Conservation (phyloP, 2,797 vertebrate species). For the Gymnothorax javanicus region DNA sequence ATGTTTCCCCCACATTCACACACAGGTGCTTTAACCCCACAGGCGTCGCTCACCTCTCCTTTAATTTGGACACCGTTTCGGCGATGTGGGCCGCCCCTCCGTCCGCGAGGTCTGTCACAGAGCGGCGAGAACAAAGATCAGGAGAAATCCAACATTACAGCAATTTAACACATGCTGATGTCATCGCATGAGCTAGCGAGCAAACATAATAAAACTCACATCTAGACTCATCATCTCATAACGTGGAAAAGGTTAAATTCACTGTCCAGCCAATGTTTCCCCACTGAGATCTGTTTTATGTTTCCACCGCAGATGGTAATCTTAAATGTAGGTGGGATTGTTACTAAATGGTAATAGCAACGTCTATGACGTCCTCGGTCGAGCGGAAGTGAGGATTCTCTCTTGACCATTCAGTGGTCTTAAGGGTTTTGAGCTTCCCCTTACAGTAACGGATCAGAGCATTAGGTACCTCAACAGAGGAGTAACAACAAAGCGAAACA, state of each 20-base stretch:
- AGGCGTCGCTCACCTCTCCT: conserved; percentile 78
- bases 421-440: too few relatives aligned
- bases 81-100: conserved; percentile 92
- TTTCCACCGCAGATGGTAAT: too few relatives aligned
- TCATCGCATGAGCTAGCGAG: background rate
- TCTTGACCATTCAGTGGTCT: too few relatives aligned
- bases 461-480: too few relatives aligned
- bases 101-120: conserved; percentile 82
- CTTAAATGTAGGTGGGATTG: too few relatives aligned
- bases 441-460: too few relatives aligned
- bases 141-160: background rate
- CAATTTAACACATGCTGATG: background rate
- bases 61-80: conserved; percentile 85
- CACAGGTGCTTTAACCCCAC: background rate
- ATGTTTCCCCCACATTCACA: background rate
- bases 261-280: too few relatives aligned
- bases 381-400: too few relatives aligned
- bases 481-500: too few relatives aligned
- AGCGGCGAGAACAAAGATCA: conserved; percentile 12
- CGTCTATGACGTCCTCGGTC: too few relatives aligned
- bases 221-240: background rate
- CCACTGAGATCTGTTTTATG: too few relatives aligned
- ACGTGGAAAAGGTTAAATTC: background rate
- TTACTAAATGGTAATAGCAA: too few relatives aligned
- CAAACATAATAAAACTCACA: background rate